A percentile compares a stretch with the other conserved stretches of the same genome.
These are phyloP conservation scores for Scaptomyza graminum DNA, from an alignment of 1,140 invertebrate genomes.

Conservation along the genomic window DNA sequence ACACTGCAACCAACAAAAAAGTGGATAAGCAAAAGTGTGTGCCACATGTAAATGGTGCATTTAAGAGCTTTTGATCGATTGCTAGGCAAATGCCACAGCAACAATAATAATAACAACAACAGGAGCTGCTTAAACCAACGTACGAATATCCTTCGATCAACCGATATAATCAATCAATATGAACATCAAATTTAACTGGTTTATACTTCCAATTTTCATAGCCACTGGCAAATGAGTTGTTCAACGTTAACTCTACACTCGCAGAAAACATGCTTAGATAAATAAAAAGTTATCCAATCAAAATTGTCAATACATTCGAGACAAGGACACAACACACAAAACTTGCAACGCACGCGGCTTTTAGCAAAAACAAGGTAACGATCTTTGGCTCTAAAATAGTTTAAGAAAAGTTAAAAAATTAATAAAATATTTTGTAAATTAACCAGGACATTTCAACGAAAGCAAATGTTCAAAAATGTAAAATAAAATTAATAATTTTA, in stretches of 20 bases:
- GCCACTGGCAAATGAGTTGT: slow-evolving; percentile 41
- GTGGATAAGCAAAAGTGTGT: slow-evolving; percentile 12
- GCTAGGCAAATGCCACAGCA: slow-evolving; percentile 18
- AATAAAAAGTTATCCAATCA: slow-evolving; percentile 4
- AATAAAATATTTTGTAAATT: too few relatives aligned
- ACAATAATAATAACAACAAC: slow-evolving; percentile 16
- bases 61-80: slow-evolving; percentile 30
- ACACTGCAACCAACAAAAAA: not conserved
- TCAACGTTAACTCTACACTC: slow-evolving; percentile 12
- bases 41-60: slow-evolving; percentile 39
- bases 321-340: slow-evolving; percentile 9
- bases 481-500: not conserved
- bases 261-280: slow-evolving; percentile 21
- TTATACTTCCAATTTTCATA: slow-evolving; percentile 40
- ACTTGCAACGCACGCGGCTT: slow-evolving; percentile 24
- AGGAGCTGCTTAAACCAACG: not conserved
- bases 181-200: slow-evolving; percentile 20
- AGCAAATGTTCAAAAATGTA: too few relatives aligned
- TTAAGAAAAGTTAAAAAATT: too few relatives aligned
- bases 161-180: slow-evolving; percentile 39
- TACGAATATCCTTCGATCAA: slow-evolving; percentile 29
- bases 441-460: too few relatives aligned
- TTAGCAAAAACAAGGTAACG: slow-evolving; percentile 55
- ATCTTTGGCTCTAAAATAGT: slow-evolving; percentile 16
- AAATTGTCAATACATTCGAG: slow-evolving; percentile 14